A percentile compares a stretch with the other conserved stretches of the same genome.
phyloP scores from a whole-genome alignment of 2,888 invertebrate species.

The Drosophila koepferae region DNA sequence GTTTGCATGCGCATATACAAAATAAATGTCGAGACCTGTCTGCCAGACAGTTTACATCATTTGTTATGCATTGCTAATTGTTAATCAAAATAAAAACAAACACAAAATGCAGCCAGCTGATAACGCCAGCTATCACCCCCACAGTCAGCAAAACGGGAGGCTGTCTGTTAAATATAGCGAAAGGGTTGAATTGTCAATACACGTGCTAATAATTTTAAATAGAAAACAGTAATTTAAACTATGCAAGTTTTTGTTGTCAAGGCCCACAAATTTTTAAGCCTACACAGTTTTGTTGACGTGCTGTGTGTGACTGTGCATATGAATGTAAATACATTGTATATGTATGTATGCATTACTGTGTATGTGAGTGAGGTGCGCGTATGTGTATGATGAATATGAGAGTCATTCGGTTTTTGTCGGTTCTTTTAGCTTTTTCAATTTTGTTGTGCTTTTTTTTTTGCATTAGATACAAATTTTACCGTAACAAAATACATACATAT shows the following conservation, averaged over 20 bases:
- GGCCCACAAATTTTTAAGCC: slow-evolving; percentile 4
- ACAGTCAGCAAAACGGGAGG: slow-evolving; percentile 7
- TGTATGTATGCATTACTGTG: not conserved
- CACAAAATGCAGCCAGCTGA: slow-evolving; percentile 33
- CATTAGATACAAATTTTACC: not conserved
- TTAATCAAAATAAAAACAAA: slow-evolving; percentile 29
- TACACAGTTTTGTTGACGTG: not conserved
- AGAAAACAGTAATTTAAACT: not conserved
- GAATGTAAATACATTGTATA: no score
- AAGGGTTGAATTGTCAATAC: slow-evolving; percentile 22
- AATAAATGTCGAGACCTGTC: slow-evolving; percentile 8
- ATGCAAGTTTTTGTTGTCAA: not conserved
- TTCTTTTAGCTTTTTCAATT: not conserved
- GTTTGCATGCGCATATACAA: not conserved
- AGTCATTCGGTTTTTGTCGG: slow-evolving; percentile 20
- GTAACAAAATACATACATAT: not conserved
- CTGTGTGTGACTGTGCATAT: not conserved
- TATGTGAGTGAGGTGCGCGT: not conserved
- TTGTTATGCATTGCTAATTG: slow-evolving; percentile 25
- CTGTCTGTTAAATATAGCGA: not conserved
- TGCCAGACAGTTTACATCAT: slow-evolving; percentile 17
- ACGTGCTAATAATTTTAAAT: slow-evolving; percentile 12
- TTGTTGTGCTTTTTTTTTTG: not conserved
- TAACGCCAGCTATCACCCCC: slow-evolving; percentile 28
- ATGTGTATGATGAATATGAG: not conserved